Percentiles rank a stretch among this genome's conserved stretches.
Conservation (phyloP, 2,113 vertebrate genomes). For the Catharus fuscescens region DNA sequence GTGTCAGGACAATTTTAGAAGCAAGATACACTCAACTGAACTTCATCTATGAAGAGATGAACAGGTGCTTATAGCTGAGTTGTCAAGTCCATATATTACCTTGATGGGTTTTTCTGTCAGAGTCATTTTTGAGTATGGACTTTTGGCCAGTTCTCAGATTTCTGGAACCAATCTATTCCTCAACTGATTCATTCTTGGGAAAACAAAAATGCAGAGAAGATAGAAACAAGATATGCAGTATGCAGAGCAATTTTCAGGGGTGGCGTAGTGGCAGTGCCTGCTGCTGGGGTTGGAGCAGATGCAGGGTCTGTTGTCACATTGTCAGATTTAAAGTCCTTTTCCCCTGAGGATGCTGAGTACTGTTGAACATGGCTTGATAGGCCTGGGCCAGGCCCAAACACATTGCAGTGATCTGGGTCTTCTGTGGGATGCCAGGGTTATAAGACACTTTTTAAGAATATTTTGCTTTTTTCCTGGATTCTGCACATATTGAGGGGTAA, state of each 20-base stretch:
- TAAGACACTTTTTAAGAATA: not conserved
- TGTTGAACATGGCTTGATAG: not conserved
- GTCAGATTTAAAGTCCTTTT: not conserved
- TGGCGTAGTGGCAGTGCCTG: not conserved
- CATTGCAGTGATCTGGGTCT: not conserved
- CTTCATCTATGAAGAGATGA: constrained; percentile 43
- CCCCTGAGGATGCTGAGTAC: not conserved
- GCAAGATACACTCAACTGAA: constrained; percentile 47
- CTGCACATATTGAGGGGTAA: not conserved
- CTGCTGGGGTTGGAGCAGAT: not conserved
- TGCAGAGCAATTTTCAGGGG: not conserved
- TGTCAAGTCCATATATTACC: constrained; percentile 44
- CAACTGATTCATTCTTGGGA: not conserved
- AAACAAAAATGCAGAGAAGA: not conserved
- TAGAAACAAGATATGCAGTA: not conserved
- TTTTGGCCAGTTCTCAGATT: not conserved
- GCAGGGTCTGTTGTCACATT: not conserved
- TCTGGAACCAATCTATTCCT: not conserved
- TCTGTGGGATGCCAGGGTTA: not conserved
- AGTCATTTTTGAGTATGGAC: not conserved
- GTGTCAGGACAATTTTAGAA: constrained; percentile 63
- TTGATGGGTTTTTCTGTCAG: not conserved
- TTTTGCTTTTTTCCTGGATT: not conserved
- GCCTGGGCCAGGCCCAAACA: not conserved
- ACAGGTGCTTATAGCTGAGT: constrained; percentile 54